Evolutionary conservation across 2,113 vertebrate species (phyloP), one percentile per base, ranked within the genome.

Genomic region (Pomatorhinus ruficollis): DNA sequence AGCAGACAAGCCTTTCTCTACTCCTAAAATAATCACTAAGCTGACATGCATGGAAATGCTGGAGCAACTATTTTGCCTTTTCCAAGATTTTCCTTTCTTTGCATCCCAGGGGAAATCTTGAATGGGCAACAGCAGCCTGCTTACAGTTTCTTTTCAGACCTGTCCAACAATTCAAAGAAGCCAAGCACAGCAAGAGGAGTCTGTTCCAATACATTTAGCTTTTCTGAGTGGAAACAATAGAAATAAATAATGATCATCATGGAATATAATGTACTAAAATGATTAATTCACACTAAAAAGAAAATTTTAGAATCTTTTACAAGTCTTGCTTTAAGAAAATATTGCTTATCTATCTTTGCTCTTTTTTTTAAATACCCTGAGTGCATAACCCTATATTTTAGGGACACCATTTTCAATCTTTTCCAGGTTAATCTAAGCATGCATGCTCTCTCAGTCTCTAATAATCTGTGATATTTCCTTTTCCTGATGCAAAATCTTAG

Each of bases 91-190:
- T 87, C 14, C 35, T 85, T 72, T 83, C 33, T 83, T 88, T 8
- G 1, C 21, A 31, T 60, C 39, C 37, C 75, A 56, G 30, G 24
- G 50, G 64, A 84, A 83, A 87, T 87, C 69, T 89, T 75, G 61
- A 93, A 89, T 37, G 9, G 15, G 24, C 35, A 91, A 33, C 35
- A 78, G 52, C 72, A 91, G 35, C 15, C 60, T 87, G 44, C 27
- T 87, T 78, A 47, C 63, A 66, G 17, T 37, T 93, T 87, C 74
- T 84, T 86, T 95, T 93, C 49, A 95, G 72, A 90, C 19, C 39
- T 60, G 27, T 71, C 83, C 80, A 96, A 60, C 56, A 68, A 75
- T 75, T 75, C 69, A 84, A 60, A 87, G 39, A 40, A 81, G 56
- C 47, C 60, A 94, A 87, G 68, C 35, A 18, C 15, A 75, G 27